Conservation (phyloP, 2,888 invertebrate genomes). For the Syritta pipiens region DNA sequence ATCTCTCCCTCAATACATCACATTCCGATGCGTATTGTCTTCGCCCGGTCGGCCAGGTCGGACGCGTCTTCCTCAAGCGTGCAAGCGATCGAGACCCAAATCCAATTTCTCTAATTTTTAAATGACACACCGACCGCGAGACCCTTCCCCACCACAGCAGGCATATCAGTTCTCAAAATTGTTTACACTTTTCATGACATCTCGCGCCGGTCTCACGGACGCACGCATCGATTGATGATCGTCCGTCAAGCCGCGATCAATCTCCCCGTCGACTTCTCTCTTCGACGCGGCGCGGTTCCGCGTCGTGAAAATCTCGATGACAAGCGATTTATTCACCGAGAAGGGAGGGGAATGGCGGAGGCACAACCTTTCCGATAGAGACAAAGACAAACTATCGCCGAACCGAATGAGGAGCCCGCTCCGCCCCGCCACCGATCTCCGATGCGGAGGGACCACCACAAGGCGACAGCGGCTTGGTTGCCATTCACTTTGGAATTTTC, state of each 20-base stretch:
- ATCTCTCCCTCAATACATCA: slow-evolving; percentile 54
- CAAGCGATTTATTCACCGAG: slow-evolving; percentile 37
- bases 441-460: not conserved
- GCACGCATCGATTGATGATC: slow-evolving; percentile 49
- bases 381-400: not conserved
- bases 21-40: slow-evolving; percentile 46
- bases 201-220: too few relatives aligned
- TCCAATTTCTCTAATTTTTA: slow-evolving; percentile 45
- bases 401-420: not conserved
- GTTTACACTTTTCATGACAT: slow-evolving; percentile 42
- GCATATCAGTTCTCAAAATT: slow-evolving; percentile 10
- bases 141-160: too few relatives aligned
- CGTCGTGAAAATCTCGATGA: slow-evolving; percentile 35
- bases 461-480: slow-evolving; percentile 4
- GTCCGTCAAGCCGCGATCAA: slow-evolving; percentile 37
- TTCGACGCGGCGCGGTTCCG: not conserved
- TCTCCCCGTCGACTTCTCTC: slow-evolving; percentile 13
- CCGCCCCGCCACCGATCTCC: not conserved
- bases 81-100: slow-evolving; percentile 17
- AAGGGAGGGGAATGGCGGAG: too few relatives aligned
- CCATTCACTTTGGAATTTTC: slow-evolving; percentile 61
- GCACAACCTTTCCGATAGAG: slow-evolving; percentile 20
- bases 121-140: slow-evolving; percentile 28
- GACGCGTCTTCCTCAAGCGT: not conserved
- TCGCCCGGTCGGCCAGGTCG: not conserved